Base-by-base conservation (phyloP, 2,797 vertebrate species). In the Sebastes trivittatus region DNA sequence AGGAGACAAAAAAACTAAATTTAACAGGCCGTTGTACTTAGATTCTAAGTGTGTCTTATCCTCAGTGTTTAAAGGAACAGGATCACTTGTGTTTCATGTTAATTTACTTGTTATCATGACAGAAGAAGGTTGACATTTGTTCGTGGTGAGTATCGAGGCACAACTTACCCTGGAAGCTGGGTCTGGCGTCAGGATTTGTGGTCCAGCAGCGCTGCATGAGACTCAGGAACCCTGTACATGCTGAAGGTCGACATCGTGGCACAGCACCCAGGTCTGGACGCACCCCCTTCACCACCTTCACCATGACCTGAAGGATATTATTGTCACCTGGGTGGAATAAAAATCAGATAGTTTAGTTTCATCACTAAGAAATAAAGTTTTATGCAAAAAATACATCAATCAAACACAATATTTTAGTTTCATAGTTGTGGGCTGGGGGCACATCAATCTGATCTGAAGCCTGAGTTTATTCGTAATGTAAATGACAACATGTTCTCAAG, bases 271-370 rank as follows among this genome's bases (percentile, higher is more conserved):
- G 91, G 93, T 98, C 98, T 0, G 98, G 98, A 78, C 98, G 98
- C 76, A 97, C 94, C 6, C 98, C 98, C 86, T 97, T 97, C 58
- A 98, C 98, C 83, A 99, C 98, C 91, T 98, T 99, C 91, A 99
- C 97, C 98, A 99, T 99, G 87, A 99, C 97, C 89, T 99, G 98
- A 73, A 99, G 95, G 93, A 99, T 98, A 76, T 98, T 99, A 83
- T 97, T 99, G 90, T 99, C 98, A 22, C 98, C 98, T 99, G 82
- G 29, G 20, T 56, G 30, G 54, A 8, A 3, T 6, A 46, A 60
- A 54, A 65, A 70, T 1, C 4, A 32, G 8, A 63, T 2, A 20
- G 3, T 14, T 81, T 1, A 72, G 32, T 27, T 69, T 59, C 9
- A 55, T 60, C 14, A 61, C 18, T 13, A 30, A 56, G 22, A n/a